phyloP scores from a whole-genome alignment of 2,113 vertebrate species.

The Uropsilus gracilis region DNA sequence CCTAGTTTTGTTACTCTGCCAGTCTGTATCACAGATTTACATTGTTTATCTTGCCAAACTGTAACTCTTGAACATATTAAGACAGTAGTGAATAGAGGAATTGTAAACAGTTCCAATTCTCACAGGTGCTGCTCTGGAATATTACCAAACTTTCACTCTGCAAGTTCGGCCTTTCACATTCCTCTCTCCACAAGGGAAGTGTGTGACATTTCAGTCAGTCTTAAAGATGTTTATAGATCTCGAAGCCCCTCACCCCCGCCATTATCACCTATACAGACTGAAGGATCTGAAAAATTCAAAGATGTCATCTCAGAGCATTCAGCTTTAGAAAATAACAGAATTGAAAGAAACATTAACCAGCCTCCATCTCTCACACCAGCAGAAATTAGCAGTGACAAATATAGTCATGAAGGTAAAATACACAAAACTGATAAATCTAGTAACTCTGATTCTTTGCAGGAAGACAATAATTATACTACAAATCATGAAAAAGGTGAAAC shows the following conservation, averaged over 20 bases:
- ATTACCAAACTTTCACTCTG: constrained; percentile 76
- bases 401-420: constrained; percentile 73
- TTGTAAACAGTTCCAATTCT: constrained; percentile 85
- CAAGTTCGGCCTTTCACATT: constrained; percentile 72
- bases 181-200: constrained; percentile 73
- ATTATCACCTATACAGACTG: constrained; percentile 90
- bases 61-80: constrained; percentile 85
- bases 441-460: constrained; percentile 48
- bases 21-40: constrained; percentile 88
- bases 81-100: constrained; percentile 83
- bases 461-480: constrained; percentile 59
- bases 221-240: constrained; percentile 81
- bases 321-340: constrained; percentile 81
- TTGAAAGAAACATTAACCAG: constrained; percentile 84
- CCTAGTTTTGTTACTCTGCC: constrained; percentile 84
- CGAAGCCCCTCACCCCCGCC: constrained; percentile 93
- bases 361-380: constrained; percentile 91
- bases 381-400: constrained; percentile 79
- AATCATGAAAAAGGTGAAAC: constrained; percentile 83
- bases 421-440: constrained; percentile 58
- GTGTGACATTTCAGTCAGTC: constrained; percentile 74
- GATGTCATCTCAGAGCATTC: constrained; percentile 82
- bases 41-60: constrained; percentile 89
- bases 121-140: constrained; percentile 84
- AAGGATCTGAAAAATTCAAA: constrained; percentile 85